These are phyloP conservation scores for Plagodis pulveraria DNA, from an alignment of 2,888 invertebrate species.

Conservation along the genomic window DNA sequence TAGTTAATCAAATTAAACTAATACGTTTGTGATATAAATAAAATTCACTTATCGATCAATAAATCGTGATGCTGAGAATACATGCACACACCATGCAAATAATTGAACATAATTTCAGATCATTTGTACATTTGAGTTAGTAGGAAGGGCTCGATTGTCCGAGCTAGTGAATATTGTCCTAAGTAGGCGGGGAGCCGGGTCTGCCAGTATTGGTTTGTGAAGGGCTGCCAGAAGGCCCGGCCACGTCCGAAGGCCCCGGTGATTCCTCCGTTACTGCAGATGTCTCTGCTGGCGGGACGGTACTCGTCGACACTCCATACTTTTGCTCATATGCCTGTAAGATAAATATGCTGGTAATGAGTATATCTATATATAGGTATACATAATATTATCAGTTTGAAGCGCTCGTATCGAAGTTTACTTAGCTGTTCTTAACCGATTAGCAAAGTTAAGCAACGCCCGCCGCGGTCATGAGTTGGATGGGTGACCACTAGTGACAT, in stretches of 20 bases:
- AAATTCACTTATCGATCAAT: constrained; percentile 41
- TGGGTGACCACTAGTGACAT: too few relatives aligned
- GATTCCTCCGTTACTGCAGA: not conserved
- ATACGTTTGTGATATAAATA: constrained; percentile 47
- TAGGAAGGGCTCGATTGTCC: constrained; percentile 52
- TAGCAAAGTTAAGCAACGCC: too few relatives aligned
- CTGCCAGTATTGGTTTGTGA: constrained; percentile 23
- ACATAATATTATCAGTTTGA: too few relatives aligned
- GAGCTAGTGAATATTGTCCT: constrained; percentile 23
- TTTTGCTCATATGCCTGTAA: constrained; percentile 71
- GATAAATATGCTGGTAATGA: not conserved
- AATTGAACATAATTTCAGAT: constrained; percentile 44
- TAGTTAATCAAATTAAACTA: constrained; percentile 47
- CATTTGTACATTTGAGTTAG: constrained; percentile 48
- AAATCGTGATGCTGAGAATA: constrained; percentile 41
- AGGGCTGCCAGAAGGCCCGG: constrained; percentile 29
- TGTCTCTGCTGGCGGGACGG: not conserved
- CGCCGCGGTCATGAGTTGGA: too few relatives aligned
- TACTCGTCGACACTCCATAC: constrained; percentile 33
- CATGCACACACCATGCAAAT: constrained; percentile 37
- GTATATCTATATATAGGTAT: not conserved
- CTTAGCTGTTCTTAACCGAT: too few relatives aligned
- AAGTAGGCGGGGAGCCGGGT: constrained; percentile 37
- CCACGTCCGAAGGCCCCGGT: not conserved
- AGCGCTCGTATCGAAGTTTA: too few relatives aligned